Base-by-base conservation (phyloP, 2,797 vertebrate genomes). In the Channa striata region DNA sequence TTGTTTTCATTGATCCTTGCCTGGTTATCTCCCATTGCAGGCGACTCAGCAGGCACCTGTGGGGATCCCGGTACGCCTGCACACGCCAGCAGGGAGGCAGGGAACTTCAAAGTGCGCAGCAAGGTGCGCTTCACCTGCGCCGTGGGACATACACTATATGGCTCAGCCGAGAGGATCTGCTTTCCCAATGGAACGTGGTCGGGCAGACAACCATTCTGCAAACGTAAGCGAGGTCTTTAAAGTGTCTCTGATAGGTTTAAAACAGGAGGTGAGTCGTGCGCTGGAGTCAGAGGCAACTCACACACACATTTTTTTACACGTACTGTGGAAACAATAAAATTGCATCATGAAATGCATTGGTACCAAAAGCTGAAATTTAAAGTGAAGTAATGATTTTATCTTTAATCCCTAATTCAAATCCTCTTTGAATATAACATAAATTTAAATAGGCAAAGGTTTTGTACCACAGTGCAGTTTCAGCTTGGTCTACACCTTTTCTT, bases 131-230 rank as follows among this genome's bases (percentile, higher is more conserved):
- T 97, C 91, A 96, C 94, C 84, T 99, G 97, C 83, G 89, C 96
- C 43, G 91, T 91, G 82, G 97, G 97, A 57, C 97, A 99, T 78
- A 93, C 94, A 0, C 94, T 99, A 48, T 95, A 97, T 40, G 97
- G 97, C 40, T 97, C 97, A 5, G 95, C 97, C 51, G 96, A 97
- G 92, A 95, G 97, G 78, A 97, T 93, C 19, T 99, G 97, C 87
- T 93, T 98, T 82, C 92, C 95, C 83, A 98, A 99, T 48, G 96
- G 96, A 76, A 97, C 96, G 17, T 99, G 97, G 97, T 98, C 97
- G 1, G 97, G 97, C 81, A 94, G 86, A 63, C 97, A 99, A 72
- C 97, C 97, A 3, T 97, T 97, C 90, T 99, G 97, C 93, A 98
- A 97, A 95, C 95, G 97, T 99, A 95, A 94, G 89, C 57, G 44